Percentiles rank a stretch among this genome's conserved stretches.
Conservation (phyloP, 2,888 invertebrate species). For the Lypha dubia region DNA sequence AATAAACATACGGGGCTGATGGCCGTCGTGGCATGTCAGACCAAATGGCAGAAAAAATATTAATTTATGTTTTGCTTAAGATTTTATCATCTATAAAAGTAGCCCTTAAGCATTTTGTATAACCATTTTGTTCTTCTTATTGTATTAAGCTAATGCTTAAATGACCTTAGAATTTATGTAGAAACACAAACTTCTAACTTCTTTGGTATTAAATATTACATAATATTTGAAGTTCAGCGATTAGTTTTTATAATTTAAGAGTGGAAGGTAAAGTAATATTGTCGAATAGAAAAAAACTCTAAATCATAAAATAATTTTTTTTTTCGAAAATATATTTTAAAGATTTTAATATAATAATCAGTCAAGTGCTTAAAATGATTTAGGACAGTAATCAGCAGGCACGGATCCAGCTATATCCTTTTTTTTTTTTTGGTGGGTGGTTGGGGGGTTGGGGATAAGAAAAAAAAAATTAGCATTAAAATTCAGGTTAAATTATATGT, state of each 20-base stretch:
- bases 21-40: conserved; percentile 37
- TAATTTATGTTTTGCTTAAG: conserved; percentile 75
- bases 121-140: neutral
- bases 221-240: neutral
- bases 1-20: conserved; percentile 40
- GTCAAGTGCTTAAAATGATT: neutral
- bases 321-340: neutral
- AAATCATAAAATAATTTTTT: too few species aligned
- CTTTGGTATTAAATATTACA: neutral
- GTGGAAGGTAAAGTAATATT: neutral
- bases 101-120: conserved; percentile 56
- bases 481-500: too few species aligned
- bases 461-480: too few species aligned
- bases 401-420: too few species aligned
- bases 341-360: neutral
- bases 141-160: neutral
- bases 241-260: neutral
- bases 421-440: too few species aligned
- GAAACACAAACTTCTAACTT: neutral
- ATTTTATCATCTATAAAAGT: conserved; percentile 75
- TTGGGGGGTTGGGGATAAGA: too few species aligned
- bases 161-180: neutral
- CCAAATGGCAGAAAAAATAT: conserved; percentile 70
- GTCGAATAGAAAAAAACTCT: too few species aligned
- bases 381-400: too few species aligned